A percentile compares a stretch with the other conserved stretches of the same genome.
phyloP scores from a whole-genome alignment of 1,140 invertebrate species.

The Drosophila repletoides region DNA sequence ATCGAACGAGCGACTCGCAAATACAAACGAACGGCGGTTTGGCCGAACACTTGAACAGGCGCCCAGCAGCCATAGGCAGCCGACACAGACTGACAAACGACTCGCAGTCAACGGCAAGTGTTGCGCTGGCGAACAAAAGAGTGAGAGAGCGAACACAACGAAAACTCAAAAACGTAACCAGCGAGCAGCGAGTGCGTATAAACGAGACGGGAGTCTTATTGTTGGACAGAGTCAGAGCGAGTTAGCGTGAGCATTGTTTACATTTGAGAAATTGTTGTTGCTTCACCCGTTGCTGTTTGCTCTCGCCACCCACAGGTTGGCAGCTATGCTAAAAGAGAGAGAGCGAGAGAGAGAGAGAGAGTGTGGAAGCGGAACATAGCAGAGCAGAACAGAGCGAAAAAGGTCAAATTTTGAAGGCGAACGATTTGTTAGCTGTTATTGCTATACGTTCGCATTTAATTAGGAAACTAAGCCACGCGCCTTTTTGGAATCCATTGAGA shows the following conservation, averaged over 20 bases:
- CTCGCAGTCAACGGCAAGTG: conserved; percentile 11
- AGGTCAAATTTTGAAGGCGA: conserved; percentile 67
- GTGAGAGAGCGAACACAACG: conserved; percentile 13
- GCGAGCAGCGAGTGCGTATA: conserved; percentile 63
- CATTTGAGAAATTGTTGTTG: conserved; percentile 39
- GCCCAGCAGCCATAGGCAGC: conserved; percentile 34
- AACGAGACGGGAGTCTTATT: conserved; percentile 43
- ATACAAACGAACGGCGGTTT: conserved; percentile 76
- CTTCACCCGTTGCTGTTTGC: conserved; percentile 6
- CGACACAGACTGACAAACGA: conserved; percentile 26
- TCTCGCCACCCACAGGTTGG: conserved; percentile 41
- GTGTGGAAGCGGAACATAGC: conserved; percentile 4
- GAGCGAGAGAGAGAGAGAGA: conserved; percentile 12
- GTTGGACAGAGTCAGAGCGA: conserved; percentile 18
- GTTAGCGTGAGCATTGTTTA: conserved; percentile 39
- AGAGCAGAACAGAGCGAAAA: conserved; percentile 40
- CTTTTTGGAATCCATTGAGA: not conserved
- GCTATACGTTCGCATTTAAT: conserved; percentile 54
- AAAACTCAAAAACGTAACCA: not conserved
- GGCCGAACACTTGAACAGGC: conserved; percentile 72
- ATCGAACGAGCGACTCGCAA: conserved; percentile 55
- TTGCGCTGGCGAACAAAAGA: conserved; percentile 7
- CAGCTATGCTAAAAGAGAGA: conserved; percentile 2
- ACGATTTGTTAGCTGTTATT: conserved; percentile 63
- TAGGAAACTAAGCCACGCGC: conserved; percentile 61